Evolutionary conservation across 2,113 vertebrate species (phyloP).

Genomic region (Oncorhynchus clarkii): DNA sequence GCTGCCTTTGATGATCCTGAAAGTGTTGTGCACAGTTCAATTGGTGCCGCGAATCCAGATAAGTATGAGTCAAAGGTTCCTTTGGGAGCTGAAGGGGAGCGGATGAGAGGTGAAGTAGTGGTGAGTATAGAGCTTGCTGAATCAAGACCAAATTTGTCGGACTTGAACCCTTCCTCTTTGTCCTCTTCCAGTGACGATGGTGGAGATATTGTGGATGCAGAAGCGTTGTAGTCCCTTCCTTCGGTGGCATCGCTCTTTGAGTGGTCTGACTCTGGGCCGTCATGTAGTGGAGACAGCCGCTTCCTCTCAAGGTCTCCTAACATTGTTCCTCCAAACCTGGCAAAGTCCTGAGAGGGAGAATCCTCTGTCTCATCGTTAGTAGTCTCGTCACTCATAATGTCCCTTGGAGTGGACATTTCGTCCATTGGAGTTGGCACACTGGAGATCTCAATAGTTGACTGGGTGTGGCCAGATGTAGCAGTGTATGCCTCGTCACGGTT

Average conservation of each 20-base stretch:
- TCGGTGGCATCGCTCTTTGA: conserved; percentile 89
- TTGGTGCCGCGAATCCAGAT: conserved; percentile 76
- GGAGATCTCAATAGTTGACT: conserved; percentile 92
- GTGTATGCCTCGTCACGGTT: conserved; percentile 86
- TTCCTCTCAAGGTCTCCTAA: conserved; percentile 75
- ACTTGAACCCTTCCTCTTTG: conserved; percentile 57
- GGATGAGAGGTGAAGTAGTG: conserved; percentile 79
- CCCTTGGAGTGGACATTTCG: conserved; percentile 90
- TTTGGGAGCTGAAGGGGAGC: conserved; percentile 87
- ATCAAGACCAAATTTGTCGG: conserved; percentile 51
- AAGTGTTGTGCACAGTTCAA: conserved; percentile 73
- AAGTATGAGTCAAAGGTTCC: conserved; percentile 81
- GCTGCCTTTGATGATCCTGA: conserved; percentile 62
- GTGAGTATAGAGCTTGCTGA: conserved; percentile 66
- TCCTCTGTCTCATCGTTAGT: conserved; percentile 86
- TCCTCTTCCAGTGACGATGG: conserved; percentile 90
- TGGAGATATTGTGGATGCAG: conserved; percentile 90
- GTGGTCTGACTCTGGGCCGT: conserved; percentile 72
- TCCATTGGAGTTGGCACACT: conserved; percentile 94
- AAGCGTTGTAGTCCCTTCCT: conserved; percentile 85
- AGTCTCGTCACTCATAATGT: conserved; percentile 89
- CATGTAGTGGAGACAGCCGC: conserved; percentile 73
- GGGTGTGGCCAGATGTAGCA: conserved; percentile 85
- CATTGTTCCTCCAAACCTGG: conserved; percentile 73
- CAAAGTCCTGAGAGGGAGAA: conserved; percentile 84